These are phyloP conservation scores for Hycleus phaleratus DNA, from an alignment of 1,140 invertebrate species.

Conservation along the genomic window DNA sequence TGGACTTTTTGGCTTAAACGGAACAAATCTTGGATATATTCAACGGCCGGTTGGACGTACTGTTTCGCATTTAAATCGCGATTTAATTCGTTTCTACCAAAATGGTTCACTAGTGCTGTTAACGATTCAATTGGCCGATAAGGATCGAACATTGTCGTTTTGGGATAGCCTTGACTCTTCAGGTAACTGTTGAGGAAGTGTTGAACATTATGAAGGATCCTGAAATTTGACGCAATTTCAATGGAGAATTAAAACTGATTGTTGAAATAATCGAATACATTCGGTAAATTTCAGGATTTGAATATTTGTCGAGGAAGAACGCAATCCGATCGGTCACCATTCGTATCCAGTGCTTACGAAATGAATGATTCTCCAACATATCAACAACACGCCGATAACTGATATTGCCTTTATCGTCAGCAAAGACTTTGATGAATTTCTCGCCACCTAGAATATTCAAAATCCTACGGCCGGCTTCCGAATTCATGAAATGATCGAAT, in stretches of 20 bases:
- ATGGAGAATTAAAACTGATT: constrained; percentile 8
- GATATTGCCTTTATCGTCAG: constrained; percentile 57
- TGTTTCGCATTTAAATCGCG: constrained; percentile 61
- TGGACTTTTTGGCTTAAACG: constrained; percentile 19
- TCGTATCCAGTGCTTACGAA: constrained; percentile 69
- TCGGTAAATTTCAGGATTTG: constrained; percentile 53
- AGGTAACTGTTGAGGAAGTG: constrained; percentile 69
- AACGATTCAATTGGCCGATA: constrained; percentile 58
- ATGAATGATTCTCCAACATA: constrained; percentile 66
- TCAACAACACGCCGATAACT: constrained; percentile 64
- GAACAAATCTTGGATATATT: constrained; percentile 53
- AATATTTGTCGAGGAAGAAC: constrained; percentile 59
- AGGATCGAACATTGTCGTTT: constrained; percentile 61
- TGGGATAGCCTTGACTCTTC: constrained; percentile 65
- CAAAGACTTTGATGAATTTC: constrained; percentile 53
- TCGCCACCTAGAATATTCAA: constrained; percentile 65
- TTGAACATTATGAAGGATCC: constrained; percentile 41
- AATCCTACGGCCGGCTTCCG: constrained; percentile 62
- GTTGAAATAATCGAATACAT: neutral
- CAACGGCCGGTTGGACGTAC: constrained; percentile 66
- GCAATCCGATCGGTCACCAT: constrained; percentile 59
- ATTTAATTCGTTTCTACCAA: constrained; percentile 60
- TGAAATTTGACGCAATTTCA: constrained; percentile 1
- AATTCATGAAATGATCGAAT: constrained; percentile 72
- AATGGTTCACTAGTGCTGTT: constrained; percentile 55